Evolutionary conservation across 2,113 vertebrate species (phyloP), one percentile per base, ranked within the genome.

Genomic region (Paratilapia polleni): DNA sequence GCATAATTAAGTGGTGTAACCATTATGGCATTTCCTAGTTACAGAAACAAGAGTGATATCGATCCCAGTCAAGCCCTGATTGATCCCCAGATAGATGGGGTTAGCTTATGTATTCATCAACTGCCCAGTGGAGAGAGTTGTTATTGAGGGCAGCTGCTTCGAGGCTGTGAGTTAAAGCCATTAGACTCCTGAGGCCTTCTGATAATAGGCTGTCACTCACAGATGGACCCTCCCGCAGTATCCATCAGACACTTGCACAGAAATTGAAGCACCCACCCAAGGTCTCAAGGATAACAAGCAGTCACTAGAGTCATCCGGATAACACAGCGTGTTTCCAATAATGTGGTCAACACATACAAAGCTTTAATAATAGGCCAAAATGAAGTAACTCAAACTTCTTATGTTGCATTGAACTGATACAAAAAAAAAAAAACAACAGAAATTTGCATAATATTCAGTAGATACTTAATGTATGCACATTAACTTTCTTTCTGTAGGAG

Each of bases 401-500:
- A 43, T 79, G 34, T 77, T 56, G 17, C 20, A 77, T 87, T 79
- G 36, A 80, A 66, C 77, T 19, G 64, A 56, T 73, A 59, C 5
- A 28, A 75, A n/a, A n/a, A n/a, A n/a, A n/a, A 36, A 47, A 34
- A 54, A 20, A 68, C 2, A 15, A 22, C 34, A 38, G 26, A 68
- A 31, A 73, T 54, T 34, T 54, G 47, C 19, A 9, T 54, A 73
- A 54, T 54, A 52, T 79, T 76, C 47, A 83, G 58, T 12, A 24
- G 19, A 61, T 76, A 3, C 28, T n/a, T 77, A 54, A 79, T 78
- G 24, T 60, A 61, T 83, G 64, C 61, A 38, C 96, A 93, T 95
- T 96, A 94, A 95, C 95, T 96, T 95, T 96, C 87, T 95, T 94
- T 94, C 93, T 77, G 91, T 95, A 98, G 97, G 97, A 98, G 93